Percentiles rank a stretch among this genome's conserved stretches.
Conservation (phyloP, 2,888 invertebrate species). For the Euzophera pinguis region DNA sequence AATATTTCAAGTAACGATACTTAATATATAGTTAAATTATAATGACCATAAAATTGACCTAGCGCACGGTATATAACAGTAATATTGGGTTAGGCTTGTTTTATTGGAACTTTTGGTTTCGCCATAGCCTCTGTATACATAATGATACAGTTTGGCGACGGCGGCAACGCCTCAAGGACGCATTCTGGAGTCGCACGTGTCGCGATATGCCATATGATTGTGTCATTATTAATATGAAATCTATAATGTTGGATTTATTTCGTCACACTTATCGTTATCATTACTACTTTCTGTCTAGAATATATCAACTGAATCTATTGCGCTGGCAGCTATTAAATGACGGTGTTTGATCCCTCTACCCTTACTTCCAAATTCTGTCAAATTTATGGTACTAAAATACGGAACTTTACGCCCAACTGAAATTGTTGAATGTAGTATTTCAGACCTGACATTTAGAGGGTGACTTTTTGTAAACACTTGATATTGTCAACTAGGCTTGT, state of each 20-base stretch:
- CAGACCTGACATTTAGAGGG: too few species aligned
- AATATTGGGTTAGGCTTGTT: conserved; percentile 7
- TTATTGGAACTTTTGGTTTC: conserved; percentile 6
- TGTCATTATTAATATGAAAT: background rate
- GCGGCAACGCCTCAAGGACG: background rate
- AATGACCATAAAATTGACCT: conserved; percentile 1
- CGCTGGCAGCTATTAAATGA: too few species aligned
- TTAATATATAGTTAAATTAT: background rate
- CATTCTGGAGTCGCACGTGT: conserved; percentile 26
- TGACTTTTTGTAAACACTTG: too few species aligned
- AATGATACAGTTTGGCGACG: conserved; percentile 5
- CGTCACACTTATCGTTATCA: background rate
- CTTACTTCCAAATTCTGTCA: too few species aligned
- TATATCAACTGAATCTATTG: too few species aligned
- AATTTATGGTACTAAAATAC: too few species aligned
- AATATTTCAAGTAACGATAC: background rate
- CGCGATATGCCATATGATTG: background rate
- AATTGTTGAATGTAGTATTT: too few species aligned
- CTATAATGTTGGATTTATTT: background rate
- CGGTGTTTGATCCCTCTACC: too few species aligned
- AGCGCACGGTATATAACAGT: background rate
- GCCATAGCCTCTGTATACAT: conserved; percentile 18
- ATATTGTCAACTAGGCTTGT: too few species aligned
- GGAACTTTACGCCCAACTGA: too few species aligned
- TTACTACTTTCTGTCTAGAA: background rate